Evolutionary conservation across 2,888 invertebrate genomes (phyloP).

Genomic region (Ceraclea dissimilis): DNA sequence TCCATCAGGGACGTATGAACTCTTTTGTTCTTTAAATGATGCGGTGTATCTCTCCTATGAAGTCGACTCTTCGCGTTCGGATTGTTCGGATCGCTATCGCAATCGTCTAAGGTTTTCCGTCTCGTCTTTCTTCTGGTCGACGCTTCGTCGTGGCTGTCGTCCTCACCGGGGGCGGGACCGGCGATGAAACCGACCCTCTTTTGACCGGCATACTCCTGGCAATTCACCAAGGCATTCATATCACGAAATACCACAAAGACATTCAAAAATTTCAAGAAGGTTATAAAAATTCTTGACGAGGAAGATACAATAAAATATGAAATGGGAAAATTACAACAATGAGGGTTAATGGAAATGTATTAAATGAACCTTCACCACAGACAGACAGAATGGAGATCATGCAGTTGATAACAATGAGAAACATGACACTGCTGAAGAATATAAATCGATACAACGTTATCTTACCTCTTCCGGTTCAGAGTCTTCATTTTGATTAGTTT

Average conservation of each 20-base stretch:
- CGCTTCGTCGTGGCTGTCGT: constrained; percentile 32
- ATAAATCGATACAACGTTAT: background rate
- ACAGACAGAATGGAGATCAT: background rate
- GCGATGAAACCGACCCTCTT: constrained; percentile 24
- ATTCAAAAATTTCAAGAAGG: background rate
- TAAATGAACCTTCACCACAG: background rate
- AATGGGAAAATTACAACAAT: background rate
- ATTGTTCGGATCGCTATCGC: constrained; percentile 34
- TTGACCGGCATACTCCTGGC: constrained; percentile 20
- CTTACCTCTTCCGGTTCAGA: constrained; percentile 24
- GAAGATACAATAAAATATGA: background rate
- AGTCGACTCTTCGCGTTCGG: constrained; percentile 58
- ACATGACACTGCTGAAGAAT: background rate
- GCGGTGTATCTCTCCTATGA: constrained; percentile 93
- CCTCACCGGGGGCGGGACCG: constrained; percentile 33
- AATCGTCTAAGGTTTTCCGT: constrained; percentile 10
- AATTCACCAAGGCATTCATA: background rate
- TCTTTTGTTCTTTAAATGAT: constrained; percentile 97
- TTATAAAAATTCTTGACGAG: background rate
- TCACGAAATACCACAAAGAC: background rate
- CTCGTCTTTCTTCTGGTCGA: constrained; percentile 16
- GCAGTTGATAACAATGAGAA: background rate
- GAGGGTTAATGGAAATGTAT: background rate
- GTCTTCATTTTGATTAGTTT: constrained; percentile 22
- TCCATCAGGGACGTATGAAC: constrained; percentile 47